These are phyloP conservation scores for Odontamblyopus lacepedii DNA, from an alignment of 2,797 vertebrate genomes.

Conservation along the genomic window DNA sequence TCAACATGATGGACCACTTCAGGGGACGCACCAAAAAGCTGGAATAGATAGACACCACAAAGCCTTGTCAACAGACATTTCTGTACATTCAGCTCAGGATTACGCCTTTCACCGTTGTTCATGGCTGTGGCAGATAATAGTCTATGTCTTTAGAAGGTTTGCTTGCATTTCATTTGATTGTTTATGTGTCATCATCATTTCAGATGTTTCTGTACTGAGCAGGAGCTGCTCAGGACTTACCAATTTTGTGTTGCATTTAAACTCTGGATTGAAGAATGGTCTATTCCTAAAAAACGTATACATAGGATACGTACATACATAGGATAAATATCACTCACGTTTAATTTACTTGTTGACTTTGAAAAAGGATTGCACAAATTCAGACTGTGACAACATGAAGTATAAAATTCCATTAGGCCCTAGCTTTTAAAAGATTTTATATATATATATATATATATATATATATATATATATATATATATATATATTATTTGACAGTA, in stretches of 20 bases:
- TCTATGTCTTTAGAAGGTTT: background rate
- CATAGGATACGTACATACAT: no score
- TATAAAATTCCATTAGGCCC: no score
- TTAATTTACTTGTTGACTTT: background rate
- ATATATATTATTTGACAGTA: no score
- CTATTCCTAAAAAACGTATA: background rate
- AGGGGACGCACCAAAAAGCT: background rate
- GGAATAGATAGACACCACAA: background rate
- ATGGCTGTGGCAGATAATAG: background rate
- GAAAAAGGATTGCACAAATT: background rate
- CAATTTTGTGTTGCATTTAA: background rate
- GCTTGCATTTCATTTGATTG: background rate
- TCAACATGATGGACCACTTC: conserved; percentile 9
- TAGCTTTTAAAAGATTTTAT: no score
- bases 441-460: no score
- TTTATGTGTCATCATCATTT: background rate
- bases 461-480: no score
- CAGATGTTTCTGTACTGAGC: background rate
- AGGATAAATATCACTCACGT: background rate
- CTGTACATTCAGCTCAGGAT: background rate
- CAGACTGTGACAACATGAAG: background rate
- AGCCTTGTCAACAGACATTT: background rate
- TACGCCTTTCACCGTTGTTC: background rate
- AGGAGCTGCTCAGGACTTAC: background rate
- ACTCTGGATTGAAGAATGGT: background rate